These are phyloP conservation scores for Globia sparganii DNA, from an alignment of 2,888 invertebrate genomes.

Conservation along the genomic window DNA sequence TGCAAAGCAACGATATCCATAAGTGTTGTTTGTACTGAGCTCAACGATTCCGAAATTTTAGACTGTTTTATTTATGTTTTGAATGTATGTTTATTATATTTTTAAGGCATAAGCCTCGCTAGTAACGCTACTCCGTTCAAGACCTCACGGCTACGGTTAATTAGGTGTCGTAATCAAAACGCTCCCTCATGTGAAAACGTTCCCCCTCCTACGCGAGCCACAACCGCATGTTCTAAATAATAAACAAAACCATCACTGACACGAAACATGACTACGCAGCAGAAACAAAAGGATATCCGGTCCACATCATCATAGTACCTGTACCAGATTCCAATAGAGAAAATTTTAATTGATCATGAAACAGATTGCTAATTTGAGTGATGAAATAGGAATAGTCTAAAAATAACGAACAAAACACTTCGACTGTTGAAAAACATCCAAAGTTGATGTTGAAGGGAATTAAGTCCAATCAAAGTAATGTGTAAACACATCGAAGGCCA, in stretches of 20 bases:
- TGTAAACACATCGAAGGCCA: conserved; percentile 32
- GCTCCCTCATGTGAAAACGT: conserved; percentile 76
- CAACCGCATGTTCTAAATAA: conserved; percentile 80
- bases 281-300: conserved; percentile 86
- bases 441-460: conserved; percentile 34
- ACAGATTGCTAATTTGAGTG: conserved; percentile 57
- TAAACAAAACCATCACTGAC: conserved; percentile 83
- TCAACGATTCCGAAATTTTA: conserved; percentile 9
- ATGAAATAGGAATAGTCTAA: conserved; percentile 51
- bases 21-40: conserved; percentile 12
- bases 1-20: conserved; percentile 28
- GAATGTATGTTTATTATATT: background rate
- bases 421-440: conserved; percentile 43
- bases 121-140: conserved; percentile 50
- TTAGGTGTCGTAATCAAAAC: conserved; percentile 77
- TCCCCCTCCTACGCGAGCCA: conserved; percentile 72
- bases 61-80: conserved; percentile 19
- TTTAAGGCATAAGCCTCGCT: conserved; percentile 34
- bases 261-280: conserved; percentile 80
- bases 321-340: conserved; percentile 62
- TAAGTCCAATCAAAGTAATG: conserved; percentile 36
- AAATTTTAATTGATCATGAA: conserved; percentile 67
- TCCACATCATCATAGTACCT: conserved; percentile 73
- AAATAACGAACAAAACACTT: conserved; percentile 47
- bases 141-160: conserved; percentile 73